phyloP scores from a whole-genome alignment of 1,140 invertebrate species.

The Trichonephila inaurata region DNA sequence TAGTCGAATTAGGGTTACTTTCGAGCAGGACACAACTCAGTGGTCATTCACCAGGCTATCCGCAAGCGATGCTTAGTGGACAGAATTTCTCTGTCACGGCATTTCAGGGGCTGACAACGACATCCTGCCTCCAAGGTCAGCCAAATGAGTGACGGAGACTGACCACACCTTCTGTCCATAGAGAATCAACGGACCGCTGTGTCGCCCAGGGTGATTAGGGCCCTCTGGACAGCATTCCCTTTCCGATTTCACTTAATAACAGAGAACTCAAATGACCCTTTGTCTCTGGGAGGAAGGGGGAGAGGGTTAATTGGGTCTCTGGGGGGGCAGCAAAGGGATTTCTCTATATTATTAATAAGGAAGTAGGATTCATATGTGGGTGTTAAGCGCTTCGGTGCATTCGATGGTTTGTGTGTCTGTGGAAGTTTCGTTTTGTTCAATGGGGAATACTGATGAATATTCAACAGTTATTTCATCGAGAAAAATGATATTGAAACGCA shows the following conservation, averaged over 20 bases:
- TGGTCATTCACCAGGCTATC: too few relatives aligned
- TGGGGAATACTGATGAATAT: too few relatives aligned
- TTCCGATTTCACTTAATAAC: not conserved
- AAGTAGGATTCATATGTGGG: too few relatives aligned
- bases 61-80: not conserved
- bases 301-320: not conserved
- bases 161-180: not conserved
- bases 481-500: too few relatives aligned
- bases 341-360: too few relatives aligned
- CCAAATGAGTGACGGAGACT: not conserved
- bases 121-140: not conserved
- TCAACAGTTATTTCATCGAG: too few relatives aligned
- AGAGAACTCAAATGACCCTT: not conserved
- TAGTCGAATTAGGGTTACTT: too few relatives aligned
- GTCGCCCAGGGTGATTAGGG: not conserved
- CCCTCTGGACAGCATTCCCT: not conserved
- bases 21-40: too few relatives aligned
- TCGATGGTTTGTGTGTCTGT: too few relatives aligned
- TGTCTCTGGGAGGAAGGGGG: not conserved
- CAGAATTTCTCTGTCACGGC: not conserved
- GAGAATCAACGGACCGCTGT: not conserved
- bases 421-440: too few relatives aligned
- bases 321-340: not conserved
- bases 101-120: not conserved
- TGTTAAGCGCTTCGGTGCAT: too few relatives aligned